phyloP scores from a whole-genome alignment of 1,140 invertebrate species.

The Tetramorium parvispinum region DNA sequence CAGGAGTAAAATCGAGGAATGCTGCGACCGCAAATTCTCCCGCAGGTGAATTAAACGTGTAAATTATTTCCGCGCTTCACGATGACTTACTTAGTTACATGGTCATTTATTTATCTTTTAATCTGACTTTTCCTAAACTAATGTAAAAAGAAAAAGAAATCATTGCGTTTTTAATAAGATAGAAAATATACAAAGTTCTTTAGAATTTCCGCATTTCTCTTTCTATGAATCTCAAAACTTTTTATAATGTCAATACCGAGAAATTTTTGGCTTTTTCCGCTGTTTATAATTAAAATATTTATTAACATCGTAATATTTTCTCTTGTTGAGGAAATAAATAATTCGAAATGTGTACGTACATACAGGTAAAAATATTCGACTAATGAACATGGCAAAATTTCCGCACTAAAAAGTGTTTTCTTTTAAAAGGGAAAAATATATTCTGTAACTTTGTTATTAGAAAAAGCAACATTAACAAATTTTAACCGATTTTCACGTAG shows the following conservation, averaged over 20 bases:
- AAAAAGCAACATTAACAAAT: background rate
- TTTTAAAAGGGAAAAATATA: background rate
- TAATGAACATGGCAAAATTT: background rate
- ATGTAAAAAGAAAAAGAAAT: background rate
- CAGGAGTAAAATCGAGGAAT: conserved; percentile 29
- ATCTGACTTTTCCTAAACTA: background rate
- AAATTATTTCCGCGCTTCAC: background rate
- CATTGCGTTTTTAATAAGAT: background rate
- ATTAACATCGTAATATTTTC: background rate
- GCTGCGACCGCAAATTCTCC: background rate
- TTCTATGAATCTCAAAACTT: background rate
- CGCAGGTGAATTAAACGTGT: background rate
- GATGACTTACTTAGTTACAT: no score
- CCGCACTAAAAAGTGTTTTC: background rate
- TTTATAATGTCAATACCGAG: background rate
- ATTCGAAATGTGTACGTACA: background rate
- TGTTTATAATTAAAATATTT: background rate
- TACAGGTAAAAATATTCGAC: background rate
- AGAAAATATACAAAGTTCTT: background rate
- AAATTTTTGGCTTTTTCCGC: background rate
- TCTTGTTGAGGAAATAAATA: background rate
- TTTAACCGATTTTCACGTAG: background rate
- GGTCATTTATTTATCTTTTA: background rate
- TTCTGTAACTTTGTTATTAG: background rate
- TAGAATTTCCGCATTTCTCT: background rate